Base-by-base conservation (phyloP, 2,888 invertebrate genomes). In the Malachius bipustulatus region DNA sequence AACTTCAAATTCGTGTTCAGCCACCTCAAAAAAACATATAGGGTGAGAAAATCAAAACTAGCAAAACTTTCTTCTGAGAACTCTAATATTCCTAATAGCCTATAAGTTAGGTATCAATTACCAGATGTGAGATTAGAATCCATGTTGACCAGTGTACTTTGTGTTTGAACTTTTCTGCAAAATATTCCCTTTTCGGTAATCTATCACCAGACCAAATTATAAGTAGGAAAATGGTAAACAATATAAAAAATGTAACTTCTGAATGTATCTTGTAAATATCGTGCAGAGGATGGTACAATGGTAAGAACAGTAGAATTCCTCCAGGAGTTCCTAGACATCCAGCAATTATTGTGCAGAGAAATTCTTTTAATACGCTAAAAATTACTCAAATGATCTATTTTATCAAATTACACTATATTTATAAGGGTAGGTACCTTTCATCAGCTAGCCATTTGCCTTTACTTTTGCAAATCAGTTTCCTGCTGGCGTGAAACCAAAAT, bases 231-330 rank as follows among this genome's bases (percentile, higher is more conserved):
- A 77, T 56, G 1, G 70, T 53, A 30, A 81, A 67, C 11, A 83
- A 60, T 16, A 76, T 56, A 55, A 80, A 72, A 50, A 76, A 75
- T 3, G 80, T 77, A 13, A 80, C 72, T 65, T 83, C 83, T 0
- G 79, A 70, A 56, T 82, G 82, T 19, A 85, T 66, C 11, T 70
- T 64, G 44, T 60, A 66, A 9, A 69, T 55, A 53, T 85, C 84
- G 54, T 84, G 84, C 1, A 84, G 65, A 0, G 81, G 77, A 50
- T 85, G 84, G 60, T 85, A 85, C 41, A 83, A 62, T 0, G 77
- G 72, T 9, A 81, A 58, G 55, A 85, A 84, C 50, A 81, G 62
- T 2, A 81, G 52, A 1, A 82, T 71, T 1, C 84, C 83, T 1
- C 78, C 73, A 2, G 81, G 78, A 69, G 81, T 77, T 13, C 82